Conservation (phyloP, 2,797 vertebrate genomes). For the Bufotes viridis region DNA sequence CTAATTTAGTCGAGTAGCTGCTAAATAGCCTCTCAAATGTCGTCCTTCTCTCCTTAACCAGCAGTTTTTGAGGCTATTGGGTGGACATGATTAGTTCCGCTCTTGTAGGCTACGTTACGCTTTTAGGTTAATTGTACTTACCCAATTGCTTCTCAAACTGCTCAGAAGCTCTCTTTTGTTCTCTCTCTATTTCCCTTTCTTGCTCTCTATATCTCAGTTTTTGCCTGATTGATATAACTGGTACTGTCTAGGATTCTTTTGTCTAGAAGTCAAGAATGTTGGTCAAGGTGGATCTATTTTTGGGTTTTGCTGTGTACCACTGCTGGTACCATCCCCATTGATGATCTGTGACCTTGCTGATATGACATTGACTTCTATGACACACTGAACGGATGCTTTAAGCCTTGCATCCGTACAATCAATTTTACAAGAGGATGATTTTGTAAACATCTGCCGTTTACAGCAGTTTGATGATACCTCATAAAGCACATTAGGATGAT, state of each 20-base stretch:
- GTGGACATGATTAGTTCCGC: too few species aligned
- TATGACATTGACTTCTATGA: not conserved
- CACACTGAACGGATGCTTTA: not conserved
- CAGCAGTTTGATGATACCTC: not conserved
- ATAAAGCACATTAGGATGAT: not conserved
- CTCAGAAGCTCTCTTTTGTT: not conserved
- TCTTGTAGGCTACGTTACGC: too few species aligned
- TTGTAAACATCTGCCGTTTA: not conserved
- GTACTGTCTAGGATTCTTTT: not conserved
- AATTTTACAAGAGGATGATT: not conserved
- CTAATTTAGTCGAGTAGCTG: too few species aligned
- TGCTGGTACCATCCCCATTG: not conserved
- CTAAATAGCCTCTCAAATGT: too few species aligned
- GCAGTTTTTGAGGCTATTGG: too few species aligned
- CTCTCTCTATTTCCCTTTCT: not conserved
- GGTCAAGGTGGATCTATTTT: constrained; percentile 20
- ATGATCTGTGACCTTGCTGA: not conserved
- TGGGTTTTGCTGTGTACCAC: not conserved
- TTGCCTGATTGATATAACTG: not conserved
- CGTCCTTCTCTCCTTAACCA: too few species aligned
- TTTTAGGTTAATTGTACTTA: too few species aligned
- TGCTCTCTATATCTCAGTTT: not conserved
- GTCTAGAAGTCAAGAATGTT: not conserved
- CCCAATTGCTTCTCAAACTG: too few species aligned
- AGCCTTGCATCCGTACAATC: not conserved